A percentile compares a stretch with the other conserved stretches of the same genome.
Evolutionary conservation across 1,140 invertebrate species (phyloP).

Genomic region (Habropoda laboriosa): DNA sequence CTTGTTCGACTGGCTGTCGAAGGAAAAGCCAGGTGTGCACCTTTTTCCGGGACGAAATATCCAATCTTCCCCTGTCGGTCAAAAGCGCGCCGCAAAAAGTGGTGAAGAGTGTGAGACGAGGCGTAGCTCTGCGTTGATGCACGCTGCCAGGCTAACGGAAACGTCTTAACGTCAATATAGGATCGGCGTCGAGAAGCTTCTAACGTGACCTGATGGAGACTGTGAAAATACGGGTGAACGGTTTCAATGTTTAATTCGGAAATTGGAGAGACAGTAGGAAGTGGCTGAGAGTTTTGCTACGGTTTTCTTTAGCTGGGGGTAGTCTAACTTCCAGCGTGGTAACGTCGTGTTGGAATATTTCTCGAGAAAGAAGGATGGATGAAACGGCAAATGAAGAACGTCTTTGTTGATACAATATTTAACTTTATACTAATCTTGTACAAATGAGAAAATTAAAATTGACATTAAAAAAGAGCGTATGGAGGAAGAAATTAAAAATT

Average conservation of each 20-base stretch:
- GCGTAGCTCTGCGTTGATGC: conserved; percentile 48
- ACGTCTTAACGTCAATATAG: conserved; percentile 14
- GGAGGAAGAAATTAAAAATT: no score
- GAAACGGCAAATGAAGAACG: no score
- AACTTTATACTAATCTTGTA: no score
- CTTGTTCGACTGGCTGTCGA: conserved; percentile 17
- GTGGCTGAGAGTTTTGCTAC: no score
- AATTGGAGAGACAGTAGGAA: neutral
- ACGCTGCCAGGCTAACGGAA: conserved; percentile 16
- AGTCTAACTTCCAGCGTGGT: neutral
- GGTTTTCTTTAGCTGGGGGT: neutral
- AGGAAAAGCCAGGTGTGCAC: conserved; percentile 48
- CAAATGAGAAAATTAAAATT: no score
- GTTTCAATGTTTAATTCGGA: neutral
- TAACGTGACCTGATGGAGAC: neutral
- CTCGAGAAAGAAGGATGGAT: no score
- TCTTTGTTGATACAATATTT: neutral
- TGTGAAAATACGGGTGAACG: neutral
- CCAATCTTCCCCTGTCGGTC: conserved; percentile 68
- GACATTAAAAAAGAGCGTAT: no score
- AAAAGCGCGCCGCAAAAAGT: conserved; percentile 57
- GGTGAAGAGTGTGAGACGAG: conserved; percentile 53
- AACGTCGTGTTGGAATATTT: no score
- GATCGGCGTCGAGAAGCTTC: neutral
- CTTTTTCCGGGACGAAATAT: conserved; percentile 56